Evolutionary conservation across 2,888 invertebrate genomes (phyloP), one percentile per base, ranked within the genome.

Genomic region (Drosophila niveifrons): DNA sequence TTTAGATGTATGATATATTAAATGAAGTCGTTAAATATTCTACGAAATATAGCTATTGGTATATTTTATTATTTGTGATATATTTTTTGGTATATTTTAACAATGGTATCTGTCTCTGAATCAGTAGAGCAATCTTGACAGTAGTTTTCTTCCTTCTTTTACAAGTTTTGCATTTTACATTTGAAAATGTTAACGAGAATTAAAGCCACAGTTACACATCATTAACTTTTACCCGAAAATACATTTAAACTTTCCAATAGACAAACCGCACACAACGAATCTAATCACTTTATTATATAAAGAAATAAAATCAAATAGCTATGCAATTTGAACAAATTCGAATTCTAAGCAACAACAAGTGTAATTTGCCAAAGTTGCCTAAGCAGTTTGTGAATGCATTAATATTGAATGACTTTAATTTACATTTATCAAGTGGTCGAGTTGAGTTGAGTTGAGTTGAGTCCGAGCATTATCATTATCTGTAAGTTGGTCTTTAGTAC

Each of bases 401-500:
- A 62, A 55, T 56, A 47, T 63, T 47, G 47, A 46, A 47, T 47
- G 17, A 63, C 44, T 56, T 63, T 46, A 55, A 63, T 47, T 56
- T 55, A 28, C 56, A 63, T 63, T 63, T 48, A 56, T 56, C 56
- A 63, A 55, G 15, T 28, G 47, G 44, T 36, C 46, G 36, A 36
- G 11, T 15, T 23, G 6, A 23, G 1, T 23, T 6, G 23, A 23
- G 6, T 23, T 6, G 23, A 23, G 23, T 23, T 23, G 23, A 23
- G 23, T 6, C 23, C 15, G 23, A 47, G 39, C 46, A 23, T 13
- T 56, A 46, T 56, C 23, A 46, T 56, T 56, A 56, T 56, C 18
- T 17, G 18, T 17, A 34, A 13, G n/a, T 34, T 43, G 17, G 36
- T 13, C 15, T 9, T 43, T 15, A 6, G n/a, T n/a, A 10, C 13